Conservation (phyloP, 2,888 invertebrate species). For the Clivina fossor region DNA sequence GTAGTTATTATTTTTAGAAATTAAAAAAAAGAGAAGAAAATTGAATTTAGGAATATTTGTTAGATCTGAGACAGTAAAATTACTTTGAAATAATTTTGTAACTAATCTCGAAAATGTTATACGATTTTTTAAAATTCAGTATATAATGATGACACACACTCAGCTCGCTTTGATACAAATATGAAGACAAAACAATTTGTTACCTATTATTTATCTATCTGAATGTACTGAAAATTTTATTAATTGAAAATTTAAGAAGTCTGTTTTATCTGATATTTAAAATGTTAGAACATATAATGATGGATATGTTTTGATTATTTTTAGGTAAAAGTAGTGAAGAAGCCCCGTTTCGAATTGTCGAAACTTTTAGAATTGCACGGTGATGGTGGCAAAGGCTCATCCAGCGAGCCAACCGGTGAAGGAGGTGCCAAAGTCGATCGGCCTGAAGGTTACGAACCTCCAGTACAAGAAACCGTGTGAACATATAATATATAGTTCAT, state of each 20-base stretch:
- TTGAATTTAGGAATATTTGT: too few species aligned
- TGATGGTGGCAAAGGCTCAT: conserved; percentile 72
- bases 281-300: conserved; percentile 3
- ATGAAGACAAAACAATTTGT: conserved; percentile 6
- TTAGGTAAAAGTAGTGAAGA: conserved; percentile 96
- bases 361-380: conserved; percentile 95
- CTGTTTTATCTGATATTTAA: conserved; percentile 17
- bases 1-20: too few species aligned
- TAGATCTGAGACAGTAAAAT: too few species aligned
- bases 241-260: too few species aligned
- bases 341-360: conserved; percentile 95
- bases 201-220: conserved; percentile 16
- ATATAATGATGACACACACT: conserved; percentile 30
- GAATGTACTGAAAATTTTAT: too few species aligned
- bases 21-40: too few species aligned
- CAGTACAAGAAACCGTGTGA: conserved; percentile 95
- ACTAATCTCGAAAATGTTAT: too few species aligned
- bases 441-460: conserved; percentile 97
- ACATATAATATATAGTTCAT: conserved; percentile 22
- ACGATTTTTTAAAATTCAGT: too few species aligned
- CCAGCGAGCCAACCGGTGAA: conserved; percentile 70
- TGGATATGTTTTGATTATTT: conserved; percentile 38
- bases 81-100: too few species aligned
- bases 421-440: conserved; percentile 82
- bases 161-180: conserved; percentile 32